Evolutionary conservation across 2,113 vertebrate genomes (phyloP).

Genomic region (Herpetotheres cachinnans): DNA sequence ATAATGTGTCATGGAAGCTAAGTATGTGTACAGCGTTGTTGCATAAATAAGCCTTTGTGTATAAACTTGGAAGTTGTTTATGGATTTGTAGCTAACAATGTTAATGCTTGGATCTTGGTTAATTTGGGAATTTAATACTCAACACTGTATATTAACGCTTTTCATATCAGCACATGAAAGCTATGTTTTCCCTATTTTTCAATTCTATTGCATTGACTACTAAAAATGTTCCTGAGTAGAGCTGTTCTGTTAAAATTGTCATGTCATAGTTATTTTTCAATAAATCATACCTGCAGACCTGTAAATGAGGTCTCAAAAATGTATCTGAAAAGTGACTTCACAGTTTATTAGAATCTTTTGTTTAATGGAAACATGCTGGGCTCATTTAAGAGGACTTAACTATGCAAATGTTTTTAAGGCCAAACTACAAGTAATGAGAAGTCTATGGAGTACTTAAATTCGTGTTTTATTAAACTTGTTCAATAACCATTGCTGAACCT

Average conservation of each 20-base stretch:
- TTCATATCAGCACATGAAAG: background rate
- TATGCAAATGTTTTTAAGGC: background rate
- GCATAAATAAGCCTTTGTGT: background rate
- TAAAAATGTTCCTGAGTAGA: background rate
- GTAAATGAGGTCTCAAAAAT: background rate
- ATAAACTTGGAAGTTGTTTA: background rate
- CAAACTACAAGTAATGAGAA: background rate
- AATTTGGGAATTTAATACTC: background rate
- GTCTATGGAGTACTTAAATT: background rate
- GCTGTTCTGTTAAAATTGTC: background rate
- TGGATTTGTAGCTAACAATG: background rate
- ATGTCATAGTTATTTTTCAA: background rate
- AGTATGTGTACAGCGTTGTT: background rate
- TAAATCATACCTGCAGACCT: background rate
- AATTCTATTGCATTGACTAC: background rate
- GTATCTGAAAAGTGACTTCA: background rate
- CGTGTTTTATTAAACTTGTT: background rate
- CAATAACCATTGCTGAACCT: background rate
- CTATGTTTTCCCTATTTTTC: background rate
- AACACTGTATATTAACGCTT: background rate
- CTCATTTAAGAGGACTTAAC: background rate
- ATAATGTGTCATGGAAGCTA: background rate
- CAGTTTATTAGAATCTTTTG: background rate
- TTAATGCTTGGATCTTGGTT: background rate
- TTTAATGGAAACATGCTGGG: background rate